These are phyloP conservation scores for Ataeniobius toweri DNA, from an alignment of 2,797 vertebrate genomes.

Conservation along the genomic window DNA sequence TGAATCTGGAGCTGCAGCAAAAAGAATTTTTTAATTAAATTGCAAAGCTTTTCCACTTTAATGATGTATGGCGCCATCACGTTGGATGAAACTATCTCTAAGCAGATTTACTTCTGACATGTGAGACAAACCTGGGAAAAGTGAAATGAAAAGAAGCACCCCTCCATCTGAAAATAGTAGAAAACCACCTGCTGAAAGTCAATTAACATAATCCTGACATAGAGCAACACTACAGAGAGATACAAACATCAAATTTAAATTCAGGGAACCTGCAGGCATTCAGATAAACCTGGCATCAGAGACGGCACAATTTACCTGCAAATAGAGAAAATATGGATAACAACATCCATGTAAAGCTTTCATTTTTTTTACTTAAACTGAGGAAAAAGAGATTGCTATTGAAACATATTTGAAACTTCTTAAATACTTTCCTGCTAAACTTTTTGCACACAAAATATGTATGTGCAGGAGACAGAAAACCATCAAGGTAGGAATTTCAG, in stretches of 20 bases:
- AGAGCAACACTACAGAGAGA: conserved; percentile 72
- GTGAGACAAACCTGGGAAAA: conserved; percentile 46
- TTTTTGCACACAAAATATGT: conserved; percentile 29
- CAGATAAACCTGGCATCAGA: conserved; percentile 80
- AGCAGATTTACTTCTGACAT: conserved; percentile 62
- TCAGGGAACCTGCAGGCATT: conserved; percentile 79
- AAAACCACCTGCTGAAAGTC: conserved; percentile 81
- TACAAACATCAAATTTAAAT: conserved; percentile 82
- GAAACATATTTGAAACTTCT: conserved; percentile 55
- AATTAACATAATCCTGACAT: conserved; percentile 83
- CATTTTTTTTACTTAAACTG: conserved; percentile 35
- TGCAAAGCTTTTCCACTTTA: conserved; percentile 54
- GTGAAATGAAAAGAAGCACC: conserved; percentile 41
- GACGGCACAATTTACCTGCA: conserved; percentile 76
- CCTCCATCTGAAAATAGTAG: conserved; percentile 65
- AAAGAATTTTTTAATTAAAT: conserved; percentile 54
- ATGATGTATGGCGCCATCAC: conserved; percentile 60
- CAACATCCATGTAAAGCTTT: conserved; percentile 61
- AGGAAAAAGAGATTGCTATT: conserved; percentile 56
- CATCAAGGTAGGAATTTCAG: not conserved
- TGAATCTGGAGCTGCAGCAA: conserved; percentile 46
- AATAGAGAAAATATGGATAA: conserved; percentile 77
- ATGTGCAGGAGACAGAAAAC: conserved; percentile 6
- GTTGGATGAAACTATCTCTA: conserved; percentile 62
- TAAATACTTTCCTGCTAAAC: conserved; percentile 36